Base-by-base conservation (phyloP, 2,113 vertebrate genomes). In the Diadophis punctatus region DNA sequence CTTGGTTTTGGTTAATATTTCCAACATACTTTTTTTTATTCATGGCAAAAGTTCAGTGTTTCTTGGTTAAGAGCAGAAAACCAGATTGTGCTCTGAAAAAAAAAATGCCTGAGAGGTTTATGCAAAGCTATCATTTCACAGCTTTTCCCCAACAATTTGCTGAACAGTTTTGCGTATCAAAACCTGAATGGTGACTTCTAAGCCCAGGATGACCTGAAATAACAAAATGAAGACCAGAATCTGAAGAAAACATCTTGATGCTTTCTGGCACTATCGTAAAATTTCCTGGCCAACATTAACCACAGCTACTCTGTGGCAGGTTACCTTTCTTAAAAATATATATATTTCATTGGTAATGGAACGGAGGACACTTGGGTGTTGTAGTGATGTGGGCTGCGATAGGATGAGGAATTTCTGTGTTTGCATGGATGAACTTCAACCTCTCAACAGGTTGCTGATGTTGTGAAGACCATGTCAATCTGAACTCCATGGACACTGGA, bases 41-140 rank as follows among this genome's bases (percentile, higher is more conserved):
- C 23, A 92, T 97, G 96, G 96, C 92, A 95, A 94, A 92, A 90
- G 23, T 93, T 91, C 92, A 93, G 52, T 94, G 91, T 95, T 95
- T 96, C 96, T 96, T 87, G 94, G 96, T 94, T 95, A 95, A 22
- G 56, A 9, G 92, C 94, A 95, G 94, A 96, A 96, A 93, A 94
- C 93, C 94, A 95, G 92, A 46, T 94, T 95, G 95, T 94, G 90
- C 91, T 94, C 95, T 94, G 93, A 46, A 92, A 93, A 93, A 96
- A 91, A 0, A 96, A 91, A 0, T 18, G 6, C 20, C 94, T 93
- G 96, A 96, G 96, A 94, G 97, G 96, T 95, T 95, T 93, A 86
- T 94, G 20, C 20, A 0, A 94, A 92, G 91, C 20, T 96, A 92
- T 94, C 95, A 96, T 96, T 96, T 96, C 89, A 68, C 27, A 89